phyloP scores from a whole-genome alignment of 2,113 vertebrate species.

The Urocynchramus pylzowi region DNA sequence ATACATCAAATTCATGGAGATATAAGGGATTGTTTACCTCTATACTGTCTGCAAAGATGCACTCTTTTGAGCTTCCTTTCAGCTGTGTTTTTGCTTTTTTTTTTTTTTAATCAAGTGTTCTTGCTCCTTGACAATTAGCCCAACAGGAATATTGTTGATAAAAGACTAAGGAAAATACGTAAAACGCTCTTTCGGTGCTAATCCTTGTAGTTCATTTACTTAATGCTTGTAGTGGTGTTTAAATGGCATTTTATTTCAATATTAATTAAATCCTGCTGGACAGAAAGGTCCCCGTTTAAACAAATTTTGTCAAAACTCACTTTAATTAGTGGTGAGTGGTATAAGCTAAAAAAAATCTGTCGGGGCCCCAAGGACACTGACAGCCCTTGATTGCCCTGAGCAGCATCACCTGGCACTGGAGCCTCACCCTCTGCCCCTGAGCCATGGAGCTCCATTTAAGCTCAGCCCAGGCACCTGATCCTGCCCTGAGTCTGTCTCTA shows the following conservation, averaged over 20 bases:
- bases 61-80: background rate
- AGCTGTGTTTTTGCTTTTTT: background rate
- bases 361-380: fast-evolving
- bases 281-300: background rate
- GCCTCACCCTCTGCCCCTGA: background rate
- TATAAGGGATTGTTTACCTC: background rate
- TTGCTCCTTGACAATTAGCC: background rate
- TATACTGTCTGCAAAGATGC: background rate
- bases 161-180: background rate
- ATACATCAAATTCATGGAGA: background rate
- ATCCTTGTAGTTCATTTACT: background rate
- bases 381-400: background rate
- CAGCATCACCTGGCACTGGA: background rate
- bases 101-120: background rate
- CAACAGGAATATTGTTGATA: background rate
- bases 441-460: background rate
- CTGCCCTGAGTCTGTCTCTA: fast-evolving
- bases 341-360: background rate
- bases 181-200: background rate
- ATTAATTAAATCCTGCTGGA: background rate
- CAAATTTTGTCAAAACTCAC: background rate
- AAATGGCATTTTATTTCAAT: background rate
- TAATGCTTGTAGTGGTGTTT: background rate
- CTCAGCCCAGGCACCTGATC: fast-evolving
- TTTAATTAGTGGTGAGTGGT: background rate